Evolutionary conservation across 2,888 invertebrate species (phyloP), one percentile per base, ranked within the genome.

Genomic region (Unio delphinus): DNA sequence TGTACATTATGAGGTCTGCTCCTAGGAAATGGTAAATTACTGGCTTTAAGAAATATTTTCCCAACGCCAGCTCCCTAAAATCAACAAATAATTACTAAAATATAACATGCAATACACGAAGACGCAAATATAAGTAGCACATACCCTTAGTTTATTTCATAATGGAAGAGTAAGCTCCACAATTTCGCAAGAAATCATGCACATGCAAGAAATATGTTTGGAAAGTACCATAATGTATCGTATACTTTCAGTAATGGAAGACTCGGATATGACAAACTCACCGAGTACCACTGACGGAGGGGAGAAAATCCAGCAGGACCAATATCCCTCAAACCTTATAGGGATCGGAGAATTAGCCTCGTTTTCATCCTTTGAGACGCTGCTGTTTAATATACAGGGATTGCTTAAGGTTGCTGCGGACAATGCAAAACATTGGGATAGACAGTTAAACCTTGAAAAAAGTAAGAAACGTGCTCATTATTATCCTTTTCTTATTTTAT

Each of bases 401-500:
- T 93, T 98, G 79, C 93, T 98, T 77, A 97, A 98, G 91, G 97
- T 98, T 75, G 98, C 98, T n/a, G 97, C 97, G 3, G 97, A 98
- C 91, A 97, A 97, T 91, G 97, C 97, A 68, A 93, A 97, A 85
- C 97, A 97, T 89, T 97, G 97, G 91, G 98, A 98, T 91, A 92
- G 97, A 82, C 97, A 98, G 91, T 95, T 96, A 91, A 96, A 95
- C 92, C 95, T 96, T 91, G 98, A 98, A 92, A 97, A 97, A 95
- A 96, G 98, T 98, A 92, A 56, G 77, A 58, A 54, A 18, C 60
- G 17, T 20, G 8, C 34, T 18, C 26, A 23, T 18, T 59, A 3
- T 18, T 26, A n/a, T 15, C 59, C 11, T 26, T 59, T 23, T 18
- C 15, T 3, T 23, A n/a, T 7, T 23, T 59, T 1, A 58, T 11